A percentile compares a stretch with the other conserved stretches of the same genome.
phyloP scores from a whole-genome alignment of 2,797 vertebrate species.

The Mus caroli region DNA sequence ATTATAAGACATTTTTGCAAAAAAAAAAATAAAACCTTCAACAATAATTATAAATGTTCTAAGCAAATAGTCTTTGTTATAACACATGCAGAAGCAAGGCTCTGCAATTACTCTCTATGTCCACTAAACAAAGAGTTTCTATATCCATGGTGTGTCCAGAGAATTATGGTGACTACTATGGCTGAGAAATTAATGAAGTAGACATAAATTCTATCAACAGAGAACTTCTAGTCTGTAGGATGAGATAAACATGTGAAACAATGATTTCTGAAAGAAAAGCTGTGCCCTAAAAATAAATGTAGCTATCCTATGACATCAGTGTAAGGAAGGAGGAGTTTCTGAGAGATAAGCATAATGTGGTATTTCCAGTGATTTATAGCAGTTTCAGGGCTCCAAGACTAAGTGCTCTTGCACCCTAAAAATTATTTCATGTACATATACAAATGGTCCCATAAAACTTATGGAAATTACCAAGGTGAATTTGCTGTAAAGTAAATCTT shows the following conservation, averaged over 20 bases:
- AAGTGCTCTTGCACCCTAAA: neutral
- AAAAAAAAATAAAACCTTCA: neutral
- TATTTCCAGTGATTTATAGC: neutral
- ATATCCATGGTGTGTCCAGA: neutral
- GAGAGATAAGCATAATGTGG: neutral
- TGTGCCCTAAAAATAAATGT: neutral
- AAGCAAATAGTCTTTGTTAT: neutral
- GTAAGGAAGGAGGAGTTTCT: neutral
- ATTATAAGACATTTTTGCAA: neutral
- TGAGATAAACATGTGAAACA: neutral
- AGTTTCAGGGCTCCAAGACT: neutral
- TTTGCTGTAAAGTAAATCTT: neutral
- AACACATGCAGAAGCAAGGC: neutral
- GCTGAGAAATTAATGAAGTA: neutral
- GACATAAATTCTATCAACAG: neutral
- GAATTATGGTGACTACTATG: neutral
- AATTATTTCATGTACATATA: neutral
- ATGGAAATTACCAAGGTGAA: neutral
- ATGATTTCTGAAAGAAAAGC: neutral
- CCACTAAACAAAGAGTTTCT: conserved; percentile 4
- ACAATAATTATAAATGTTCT: neutral
- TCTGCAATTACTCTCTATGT: neutral
- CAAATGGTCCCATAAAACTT: neutral
- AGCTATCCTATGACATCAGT: fast-evolving
- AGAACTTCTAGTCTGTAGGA: neutral